phyloP scores from a whole-genome alignment of 2,888 invertebrate genomes.

The Lycaena phlaeas region DNA sequence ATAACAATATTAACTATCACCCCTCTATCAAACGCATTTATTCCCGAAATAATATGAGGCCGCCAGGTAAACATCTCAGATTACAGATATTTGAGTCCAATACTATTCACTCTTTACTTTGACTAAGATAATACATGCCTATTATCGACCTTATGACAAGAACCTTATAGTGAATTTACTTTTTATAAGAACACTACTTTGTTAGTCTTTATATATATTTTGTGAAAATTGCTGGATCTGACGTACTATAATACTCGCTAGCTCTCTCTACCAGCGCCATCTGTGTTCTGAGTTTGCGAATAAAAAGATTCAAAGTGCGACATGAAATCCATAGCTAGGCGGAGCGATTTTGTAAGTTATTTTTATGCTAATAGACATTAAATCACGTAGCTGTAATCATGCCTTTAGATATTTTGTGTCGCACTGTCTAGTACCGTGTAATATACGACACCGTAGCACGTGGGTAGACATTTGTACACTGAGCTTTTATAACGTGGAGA shows the following conservation, averaged over 20 bases:
- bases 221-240: neutral
- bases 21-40: no score
- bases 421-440: conserved; percentile 19
- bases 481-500: conserved; percentile 19
- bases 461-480: conserved; percentile 21
- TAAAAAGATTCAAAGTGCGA: conserved; percentile 9
- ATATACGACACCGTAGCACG: conserved; percentile 19
- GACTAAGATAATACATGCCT: no score
- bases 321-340: conserved; percentile 14
- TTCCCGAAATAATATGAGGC: no score
- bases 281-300: conserved; percentile 5
- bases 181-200: no score
- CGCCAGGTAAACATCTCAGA: no score
- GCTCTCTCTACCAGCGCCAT: neutral
- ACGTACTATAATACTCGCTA: neutral
- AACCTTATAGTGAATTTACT: no score
- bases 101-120: no score
- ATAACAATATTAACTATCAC: no score
- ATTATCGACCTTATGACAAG: no score
- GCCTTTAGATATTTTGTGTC: conserved; percentile 14
- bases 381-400: conserved; percentile 16
- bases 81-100: no score
- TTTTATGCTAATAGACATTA: conserved; percentile 18
- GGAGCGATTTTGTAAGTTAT: conserved; percentile 21
- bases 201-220: neutral